These are phyloP conservation scores for Sprattus sprattus DNA, from an alignment of 2,113 vertebrate genomes.

Conservation along the genomic window DNA sequence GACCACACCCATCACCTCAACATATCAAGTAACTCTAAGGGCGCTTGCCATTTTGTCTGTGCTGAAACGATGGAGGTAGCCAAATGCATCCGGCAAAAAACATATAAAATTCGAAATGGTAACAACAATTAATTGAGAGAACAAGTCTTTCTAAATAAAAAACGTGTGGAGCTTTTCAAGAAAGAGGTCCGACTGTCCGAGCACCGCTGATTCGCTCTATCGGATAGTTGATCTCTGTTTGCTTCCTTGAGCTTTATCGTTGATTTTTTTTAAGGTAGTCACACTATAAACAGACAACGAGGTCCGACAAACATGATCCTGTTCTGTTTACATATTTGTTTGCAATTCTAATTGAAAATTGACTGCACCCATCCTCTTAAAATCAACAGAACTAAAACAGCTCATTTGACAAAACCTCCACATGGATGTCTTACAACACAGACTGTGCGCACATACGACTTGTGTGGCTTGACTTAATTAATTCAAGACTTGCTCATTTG, in stretches of 20 bases:
- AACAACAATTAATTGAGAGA: neutral
- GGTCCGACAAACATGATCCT: neutral
- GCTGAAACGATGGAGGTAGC: neutral
- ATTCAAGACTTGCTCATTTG: neutral
- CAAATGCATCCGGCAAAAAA: neutral
- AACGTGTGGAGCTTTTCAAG: neutral
- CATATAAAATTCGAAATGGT: neutral
- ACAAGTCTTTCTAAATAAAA: neutral
- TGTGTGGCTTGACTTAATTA: too few species aligned
- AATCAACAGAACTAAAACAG: neutral
- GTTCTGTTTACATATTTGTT: constrained; percentile 11
- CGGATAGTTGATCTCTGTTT: neutral
- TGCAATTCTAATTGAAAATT: neutral
- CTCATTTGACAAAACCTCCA: neutral
- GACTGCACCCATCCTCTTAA: neutral
- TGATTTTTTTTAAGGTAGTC: neutral
- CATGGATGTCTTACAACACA: neutral
- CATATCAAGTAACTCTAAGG: neutral
- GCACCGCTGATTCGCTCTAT: neutral
- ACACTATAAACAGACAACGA: neutral
- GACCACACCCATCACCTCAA: neutral
- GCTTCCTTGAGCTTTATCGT: neutral
- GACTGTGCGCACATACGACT: too few species aligned
- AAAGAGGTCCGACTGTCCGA: neutral
- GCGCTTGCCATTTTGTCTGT: neutral